Base-by-base conservation (phyloP, 2,888 invertebrate genomes). In the Podabrus alpinus region DNA sequence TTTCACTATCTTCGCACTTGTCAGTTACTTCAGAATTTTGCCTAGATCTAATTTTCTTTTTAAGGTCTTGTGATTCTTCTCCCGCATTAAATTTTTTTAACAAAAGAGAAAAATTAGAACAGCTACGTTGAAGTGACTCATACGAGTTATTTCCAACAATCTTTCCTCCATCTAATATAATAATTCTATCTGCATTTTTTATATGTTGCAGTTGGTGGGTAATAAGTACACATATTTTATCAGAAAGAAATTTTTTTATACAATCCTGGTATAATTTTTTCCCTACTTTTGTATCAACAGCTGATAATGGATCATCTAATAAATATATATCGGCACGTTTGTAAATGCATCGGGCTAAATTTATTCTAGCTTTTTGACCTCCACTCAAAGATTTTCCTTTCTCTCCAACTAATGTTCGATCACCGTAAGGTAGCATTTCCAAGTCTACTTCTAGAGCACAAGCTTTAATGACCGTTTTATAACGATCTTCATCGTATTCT, bases 351-450 rank as follows among this genome's bases (percentile, higher is more conserved):
- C 95, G 89, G 0, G 94, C 95, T 68, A 96, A 88, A 85, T 94
- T 94, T 21, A 97, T 91, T 78, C 96, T 89, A 1, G 95, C 95
- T 85, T 92, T 92, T 87, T 96, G 96, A 13, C 95, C 95, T 4
- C 96, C 96, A 61, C 95, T 95, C 13, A 97, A 86, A 2, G 93
- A 91, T 2, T 93, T 91, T 11, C 96, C 96, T 69, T 94, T 90
- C 82, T 96, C 96, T 2, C 96, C 96, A 1, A 96, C 94, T 72
- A 94, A 84, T 0, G 94, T 95, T 80, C 90, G 88, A 84, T 96
- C 96, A 7, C 94, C 94, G 80, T 92, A 90, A 0, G 94, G 92
- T 79, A 96, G 90, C 79, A 93, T 90, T 76, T 91, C 90, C 80
- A 96, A 92, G 86, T 96, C 96, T 78, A 89, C 89, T 74, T 88